Conservation (phyloP, 2,113 vertebrate species). For the Nycticebus coucang region DNA sequence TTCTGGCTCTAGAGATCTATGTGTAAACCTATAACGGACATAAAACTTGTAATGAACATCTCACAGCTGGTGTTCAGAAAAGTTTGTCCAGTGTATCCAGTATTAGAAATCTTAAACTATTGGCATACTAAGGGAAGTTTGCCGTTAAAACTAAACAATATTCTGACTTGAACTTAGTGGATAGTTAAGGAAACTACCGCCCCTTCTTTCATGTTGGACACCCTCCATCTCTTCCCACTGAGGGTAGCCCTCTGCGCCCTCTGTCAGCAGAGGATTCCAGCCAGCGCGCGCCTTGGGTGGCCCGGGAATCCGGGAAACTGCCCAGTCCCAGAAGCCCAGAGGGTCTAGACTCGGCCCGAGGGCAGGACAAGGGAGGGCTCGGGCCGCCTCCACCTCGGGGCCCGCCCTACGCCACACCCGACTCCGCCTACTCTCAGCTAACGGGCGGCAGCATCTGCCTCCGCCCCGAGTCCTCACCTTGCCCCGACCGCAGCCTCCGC, state of each 20-base stretch:
- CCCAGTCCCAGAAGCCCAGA: not conserved
- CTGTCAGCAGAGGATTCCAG: not conserved
- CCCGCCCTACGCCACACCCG: slow-evolving; percentile 56
- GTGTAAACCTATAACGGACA: not conserved
- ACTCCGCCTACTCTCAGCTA: slow-evolving; percentile 14
- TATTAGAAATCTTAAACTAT: not conserved
- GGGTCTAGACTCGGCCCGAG: not conserved
- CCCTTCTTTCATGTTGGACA: not conserved
- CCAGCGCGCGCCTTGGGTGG: not conserved
- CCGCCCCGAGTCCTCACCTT: slow-evolving; percentile 62
- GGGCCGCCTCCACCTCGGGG: slow-evolving; percentile 13
- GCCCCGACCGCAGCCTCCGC: slow-evolving; percentile 29
- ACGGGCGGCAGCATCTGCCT: not conserved
- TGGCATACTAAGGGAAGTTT: not conserved
- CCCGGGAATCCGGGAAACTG: not conserved
- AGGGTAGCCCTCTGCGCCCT: not conserved
- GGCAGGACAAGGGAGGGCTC: not conserved
- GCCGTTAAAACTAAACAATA: not conserved
- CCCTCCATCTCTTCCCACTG: slow-evolving; percentile 21
- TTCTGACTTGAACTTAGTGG: not conserved
- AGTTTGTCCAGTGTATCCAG: not conserved
- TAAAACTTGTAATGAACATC: not conserved
- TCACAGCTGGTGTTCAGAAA: not conserved
- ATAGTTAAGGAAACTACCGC: not conserved
- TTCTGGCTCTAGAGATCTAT: not conserved